phyloP scores from a whole-genome alignment of 1,140 invertebrate genomes.

The Chrysoperla carnea region DNA sequence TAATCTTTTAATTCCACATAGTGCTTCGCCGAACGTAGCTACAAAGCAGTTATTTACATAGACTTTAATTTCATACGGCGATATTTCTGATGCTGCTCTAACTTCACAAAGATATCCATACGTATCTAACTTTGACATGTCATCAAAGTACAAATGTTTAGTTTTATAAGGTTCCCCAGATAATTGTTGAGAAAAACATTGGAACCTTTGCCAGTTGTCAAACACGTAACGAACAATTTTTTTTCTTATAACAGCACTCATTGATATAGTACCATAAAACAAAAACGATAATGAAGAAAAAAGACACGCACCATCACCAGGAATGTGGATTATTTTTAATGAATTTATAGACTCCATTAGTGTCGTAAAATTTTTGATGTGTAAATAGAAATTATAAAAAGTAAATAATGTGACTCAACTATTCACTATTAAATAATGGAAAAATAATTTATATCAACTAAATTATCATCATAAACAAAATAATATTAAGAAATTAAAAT shows the following conservation, averaged over 20 bases:
- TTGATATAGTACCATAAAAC: conserved; percentile 1
- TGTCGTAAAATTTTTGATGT: neutral
- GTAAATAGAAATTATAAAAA: too few relatives aligned
- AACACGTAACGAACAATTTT: conserved; percentile 1
- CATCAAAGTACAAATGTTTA: conserved; percentile 1
- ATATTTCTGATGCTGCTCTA: conserved; percentile 1
- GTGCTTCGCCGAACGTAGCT: neutral
- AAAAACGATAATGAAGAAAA: conserved; percentile 1
- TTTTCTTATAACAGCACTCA: conserved; percentile 1
- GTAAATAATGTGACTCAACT: too few relatives aligned
- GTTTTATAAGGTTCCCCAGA: conserved; percentile 3
- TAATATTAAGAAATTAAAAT: too few relatives aligned
- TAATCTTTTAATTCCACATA: conserved; percentile 2
- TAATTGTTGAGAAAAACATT: conserved; percentile 1
- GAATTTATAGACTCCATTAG: neutral
- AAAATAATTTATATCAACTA: too few relatives aligned
- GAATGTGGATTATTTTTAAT: conserved; percentile 1
- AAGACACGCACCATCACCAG: conserved; percentile 2
- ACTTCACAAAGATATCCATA: conserved; percentile 4
- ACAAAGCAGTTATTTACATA: too few relatives aligned
- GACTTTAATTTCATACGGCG: too few relatives aligned
- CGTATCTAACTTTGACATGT: conserved; percentile 2
- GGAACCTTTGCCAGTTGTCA: conserved; percentile 1
- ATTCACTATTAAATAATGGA: too few relatives aligned
- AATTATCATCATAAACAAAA: too few relatives aligned